Evolutionary conservation across 1,140 invertebrate genomes (phyloP), one percentile per base, ranked within the genome.

Genomic region (Atopsyche davidsoni): DNA sequence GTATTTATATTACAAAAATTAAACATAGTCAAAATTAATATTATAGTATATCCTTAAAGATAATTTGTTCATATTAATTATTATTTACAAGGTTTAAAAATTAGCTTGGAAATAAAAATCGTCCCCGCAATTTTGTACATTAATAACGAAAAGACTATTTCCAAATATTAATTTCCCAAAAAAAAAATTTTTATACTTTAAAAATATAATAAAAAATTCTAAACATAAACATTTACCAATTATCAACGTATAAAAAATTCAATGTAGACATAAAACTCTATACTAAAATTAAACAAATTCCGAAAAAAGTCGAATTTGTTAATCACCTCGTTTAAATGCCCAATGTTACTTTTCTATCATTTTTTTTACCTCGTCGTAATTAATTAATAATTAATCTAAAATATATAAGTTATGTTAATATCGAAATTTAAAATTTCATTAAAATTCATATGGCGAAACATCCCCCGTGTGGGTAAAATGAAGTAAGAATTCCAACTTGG

Each of bases 391-490:
- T 7, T 28, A 48, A 40, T 48, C 39, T 34, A 34, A 34, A 34
- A 34, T 13, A 34, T 34, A 34, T 34, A 34, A 11, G n/a, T 34
- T 13, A 34, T 34, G n/a, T 34, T 34, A 11, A n/a, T 34, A 34
- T 13, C n/a, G n/a, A 11, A 34, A 34, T 34, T 34, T 34, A 34
- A 34, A 34, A n/a, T n/a, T n/a, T n/a, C n/a, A n/a, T 16, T 34
- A 34, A 51, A 44, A 44, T 39, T 51, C 19, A 16, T 44, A 51
- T 44, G 40, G 42, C 48, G 38, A 36, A 44, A n/a, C n/a, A 51
- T 51, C 32, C 38, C 32, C 38, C 32, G 25, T 28, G 11, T 28
- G 48, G 48, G 48, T 35, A 51, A n/a, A 51, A 44, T 23, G 28
- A 51, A 39, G 36, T 31, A 13, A 42, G 22, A 51, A 44, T 38